A percentile compares a stretch with the other conserved stretches of the same genome.
Evolutionary conservation across 2,888 invertebrate genomes (phyloP).

Genomic region (Oconnorella tubifera): DNA sequence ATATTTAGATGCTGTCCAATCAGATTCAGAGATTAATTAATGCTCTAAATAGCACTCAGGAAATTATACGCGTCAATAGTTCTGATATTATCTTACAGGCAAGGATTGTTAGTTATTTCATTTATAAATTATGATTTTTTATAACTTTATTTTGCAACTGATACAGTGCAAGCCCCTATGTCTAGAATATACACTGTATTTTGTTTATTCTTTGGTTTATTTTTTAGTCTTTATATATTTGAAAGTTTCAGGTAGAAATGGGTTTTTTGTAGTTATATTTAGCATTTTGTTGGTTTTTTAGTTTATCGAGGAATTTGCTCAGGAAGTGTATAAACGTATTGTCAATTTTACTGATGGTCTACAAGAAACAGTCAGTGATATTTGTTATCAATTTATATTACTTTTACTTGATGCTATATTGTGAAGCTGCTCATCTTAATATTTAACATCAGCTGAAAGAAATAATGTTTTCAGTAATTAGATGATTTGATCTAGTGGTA

Average conservation of each 20-base stretch:
- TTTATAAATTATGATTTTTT: no score
- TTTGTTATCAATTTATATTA: not conserved
- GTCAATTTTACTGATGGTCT: not conserved
- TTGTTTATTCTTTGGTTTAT: no score
- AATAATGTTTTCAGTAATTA: no score
- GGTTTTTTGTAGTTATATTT: no score
- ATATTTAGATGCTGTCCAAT: not conserved
- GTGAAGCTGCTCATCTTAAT: no score
- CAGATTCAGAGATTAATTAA: not conserved
- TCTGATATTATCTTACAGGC: not conserved
- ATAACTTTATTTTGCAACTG: not conserved
- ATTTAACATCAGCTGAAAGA: no score
- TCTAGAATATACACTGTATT: no score
- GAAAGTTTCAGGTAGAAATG: no score
- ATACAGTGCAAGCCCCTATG: no score
- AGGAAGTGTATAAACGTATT: not conserved
- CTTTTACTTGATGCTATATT: not conserved
- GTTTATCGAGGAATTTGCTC: constrained; percentile 3
- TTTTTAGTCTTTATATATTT: no score
- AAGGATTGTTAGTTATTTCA: no score
- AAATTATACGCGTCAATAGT: not conserved
- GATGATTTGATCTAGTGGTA: no score
- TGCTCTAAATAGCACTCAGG: not conserved
- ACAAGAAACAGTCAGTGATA: not conserved
- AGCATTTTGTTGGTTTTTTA: not conserved